Percentiles rank a stretch among this genome's conserved stretches.
Evolutionary conservation across 2,113 vertebrate genomes (phyloP).

Genomic region (Urocynchramus pylzowi): DNA sequence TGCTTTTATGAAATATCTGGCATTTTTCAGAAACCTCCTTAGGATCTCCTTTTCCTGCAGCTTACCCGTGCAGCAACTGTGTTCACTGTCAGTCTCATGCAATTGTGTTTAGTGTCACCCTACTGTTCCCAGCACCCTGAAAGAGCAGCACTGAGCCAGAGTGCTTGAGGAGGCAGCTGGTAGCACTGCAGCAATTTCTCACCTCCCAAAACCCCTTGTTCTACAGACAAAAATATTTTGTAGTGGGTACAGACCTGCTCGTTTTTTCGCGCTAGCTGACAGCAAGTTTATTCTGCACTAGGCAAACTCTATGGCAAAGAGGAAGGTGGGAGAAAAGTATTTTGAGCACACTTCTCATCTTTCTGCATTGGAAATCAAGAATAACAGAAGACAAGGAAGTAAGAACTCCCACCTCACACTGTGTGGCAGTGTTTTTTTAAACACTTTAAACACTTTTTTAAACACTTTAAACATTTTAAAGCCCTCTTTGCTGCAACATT

Average conservation of each 20-base stretch:
- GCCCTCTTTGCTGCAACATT: background rate
- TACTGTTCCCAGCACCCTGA: background rate
- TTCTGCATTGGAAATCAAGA: background rate
- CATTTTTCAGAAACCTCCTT: background rate
- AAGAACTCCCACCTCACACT: background rate
- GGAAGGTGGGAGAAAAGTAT: background rate
- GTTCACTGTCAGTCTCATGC: background rate
- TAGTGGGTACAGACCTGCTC: background rate
- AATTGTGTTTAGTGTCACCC: background rate
- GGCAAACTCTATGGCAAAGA: background rate
- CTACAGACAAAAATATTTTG: background rate
- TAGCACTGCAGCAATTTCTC: background rate
- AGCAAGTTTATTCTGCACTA: background rate
- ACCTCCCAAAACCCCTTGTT: background rate
- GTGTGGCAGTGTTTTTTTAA: no score
- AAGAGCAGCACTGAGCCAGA: background rate
- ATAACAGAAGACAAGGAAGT: background rate
- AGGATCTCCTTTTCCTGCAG: background rate
- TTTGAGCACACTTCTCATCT: background rate
- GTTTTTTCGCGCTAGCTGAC: background rate
- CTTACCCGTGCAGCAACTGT: background rate
- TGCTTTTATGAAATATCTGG: background rate
- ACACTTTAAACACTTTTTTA: no score
- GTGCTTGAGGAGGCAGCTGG: constrained; percentile 1
- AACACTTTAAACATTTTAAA: no score